Evolutionary conservation across 2,113 vertebrate genomes (phyloP).

Genomic region (Carlito syrichta): DNA sequence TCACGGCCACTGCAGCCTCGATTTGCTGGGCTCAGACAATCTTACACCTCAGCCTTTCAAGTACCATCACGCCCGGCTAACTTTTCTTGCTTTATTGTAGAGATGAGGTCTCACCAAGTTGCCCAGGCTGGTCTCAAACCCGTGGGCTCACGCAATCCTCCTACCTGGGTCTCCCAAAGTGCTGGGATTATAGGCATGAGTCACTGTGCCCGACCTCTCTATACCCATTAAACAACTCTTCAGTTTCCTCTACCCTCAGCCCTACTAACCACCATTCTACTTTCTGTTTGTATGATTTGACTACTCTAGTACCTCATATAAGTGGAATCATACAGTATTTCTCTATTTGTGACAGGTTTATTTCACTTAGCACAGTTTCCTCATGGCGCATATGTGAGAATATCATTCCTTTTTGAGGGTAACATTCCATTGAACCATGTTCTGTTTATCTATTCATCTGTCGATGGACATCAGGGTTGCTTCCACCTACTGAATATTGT

Average conservation of each 20-base stretch:
- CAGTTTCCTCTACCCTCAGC: background rate
- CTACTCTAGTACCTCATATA: background rate
- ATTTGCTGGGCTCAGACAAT: too few species aligned
- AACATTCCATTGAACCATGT: background rate
- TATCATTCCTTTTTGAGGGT: background rate
- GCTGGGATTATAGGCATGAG: too few species aligned
- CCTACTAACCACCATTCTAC: background rate
- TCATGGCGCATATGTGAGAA: background rate
- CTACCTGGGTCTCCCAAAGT: too few species aligned
- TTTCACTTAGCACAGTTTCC: background rate
- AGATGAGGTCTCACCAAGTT: too few species aligned
- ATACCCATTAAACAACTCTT: background rate
- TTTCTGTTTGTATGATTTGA: background rate
- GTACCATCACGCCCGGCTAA: too few species aligned
- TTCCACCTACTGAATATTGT: background rate
- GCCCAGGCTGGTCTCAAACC: too few species aligned
- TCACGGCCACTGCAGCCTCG: too few species aligned
- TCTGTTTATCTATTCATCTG: too few species aligned
- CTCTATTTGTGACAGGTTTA: background rate
- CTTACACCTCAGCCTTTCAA: too few species aligned
- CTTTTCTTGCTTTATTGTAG: too few species aligned
- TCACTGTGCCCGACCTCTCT: too few species aligned
- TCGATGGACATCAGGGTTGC: background rate
- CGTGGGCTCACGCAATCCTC: too few species aligned
- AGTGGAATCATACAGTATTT: background rate